A percentile compares a stretch with the other conserved stretches of the same genome.
phyloP scores from a whole-genome alignment of 2,797 vertebrate species.

The Acanthurus lineatus region DNA sequence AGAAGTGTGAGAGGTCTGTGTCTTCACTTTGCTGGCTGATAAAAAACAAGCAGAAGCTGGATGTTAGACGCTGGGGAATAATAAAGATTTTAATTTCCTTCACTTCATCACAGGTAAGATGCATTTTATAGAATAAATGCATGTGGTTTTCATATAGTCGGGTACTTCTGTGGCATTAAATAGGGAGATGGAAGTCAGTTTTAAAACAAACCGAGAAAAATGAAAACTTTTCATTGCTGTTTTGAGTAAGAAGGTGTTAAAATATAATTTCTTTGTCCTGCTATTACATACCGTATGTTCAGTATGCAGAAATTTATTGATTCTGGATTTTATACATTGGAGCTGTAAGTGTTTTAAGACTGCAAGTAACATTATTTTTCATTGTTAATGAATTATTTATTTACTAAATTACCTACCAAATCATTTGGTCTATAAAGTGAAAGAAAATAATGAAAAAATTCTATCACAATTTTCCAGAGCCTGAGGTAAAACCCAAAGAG shows the following conservation, averaged over 20 bases:
- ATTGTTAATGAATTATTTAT: not conserved
- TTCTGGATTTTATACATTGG: not conserved
- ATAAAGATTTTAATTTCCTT: not conserved
- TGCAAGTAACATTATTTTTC: not conserved
- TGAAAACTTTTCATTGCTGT: too few species aligned
- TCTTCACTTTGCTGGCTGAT: constrained; percentile 53
- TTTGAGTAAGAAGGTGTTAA: too few species aligned
- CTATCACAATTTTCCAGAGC: not conserved
- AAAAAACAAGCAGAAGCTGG: constrained; percentile 23
- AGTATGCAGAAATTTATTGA: not conserved
- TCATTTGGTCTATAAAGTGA: not conserved
- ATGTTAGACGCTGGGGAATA: constrained; percentile 11
- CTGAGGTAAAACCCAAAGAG: not conserved
- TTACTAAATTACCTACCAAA: not conserved
- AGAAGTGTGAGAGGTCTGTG: not conserved
- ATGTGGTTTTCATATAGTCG: not conserved
- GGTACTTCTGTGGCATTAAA: not conserved
- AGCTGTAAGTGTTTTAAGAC: not conserved
- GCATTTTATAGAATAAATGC: not conserved
- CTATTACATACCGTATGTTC: too few species aligned
- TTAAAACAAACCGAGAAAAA: too few species aligned
- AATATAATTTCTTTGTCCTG: too few species aligned
- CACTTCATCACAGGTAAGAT: constrained; percentile 47
- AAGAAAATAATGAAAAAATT: not conserved
- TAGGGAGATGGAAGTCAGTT: not conserved